A percentile compares a stretch with the other conserved stretches of the same genome.
Evolutionary conservation across 2,113 vertebrate species (phyloP).

Genomic region (Cheilinus undulatus): DNA sequence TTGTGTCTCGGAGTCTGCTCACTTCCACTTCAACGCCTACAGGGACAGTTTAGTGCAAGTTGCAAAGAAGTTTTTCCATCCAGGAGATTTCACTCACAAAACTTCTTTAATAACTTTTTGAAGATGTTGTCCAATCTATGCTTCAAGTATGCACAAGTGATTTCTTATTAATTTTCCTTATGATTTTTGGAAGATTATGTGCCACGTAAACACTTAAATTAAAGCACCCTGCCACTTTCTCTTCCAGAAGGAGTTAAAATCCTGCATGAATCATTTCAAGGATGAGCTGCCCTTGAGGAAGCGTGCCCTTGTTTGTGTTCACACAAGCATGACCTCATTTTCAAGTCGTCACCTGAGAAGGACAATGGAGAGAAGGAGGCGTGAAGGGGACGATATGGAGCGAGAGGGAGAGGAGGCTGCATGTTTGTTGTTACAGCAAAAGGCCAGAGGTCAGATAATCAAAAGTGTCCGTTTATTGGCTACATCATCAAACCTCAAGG

Average conservation of each 20-base stretch:
- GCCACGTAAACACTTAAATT: background rate
- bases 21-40: constrained; percentile 51
- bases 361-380: constrained; percentile 55
- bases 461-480: constrained; percentile 90
- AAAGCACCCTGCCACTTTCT: background rate
- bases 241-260: constrained; percentile 30
- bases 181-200: background rate
- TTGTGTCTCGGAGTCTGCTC: constrained; percentile 47
- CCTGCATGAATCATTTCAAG: constrained; percentile 36
- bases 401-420: background rate
- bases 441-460: constrained; percentile 89
- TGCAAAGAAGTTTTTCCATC: constrained; percentile 49
- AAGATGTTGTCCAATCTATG: background rate
- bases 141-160: background rate
- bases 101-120: constrained; percentile 41
- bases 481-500: constrained; percentile 90
- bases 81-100: constrained; percentile 38
- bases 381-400: constrained; percentile 47
- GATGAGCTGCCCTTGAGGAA: constrained; percentile 54
- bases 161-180: too few relatives aligned
- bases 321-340: constrained; percentile 69
- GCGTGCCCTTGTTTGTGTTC: constrained; percentile 66
- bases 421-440: constrained; percentile 51
- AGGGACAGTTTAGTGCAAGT: constrained; percentile 67
- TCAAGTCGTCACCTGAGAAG: constrained; percentile 65